Evolutionary conservation across 2,888 invertebrate genomes (phyloP).

Genomic region (Agriopis marginaria): DNA sequence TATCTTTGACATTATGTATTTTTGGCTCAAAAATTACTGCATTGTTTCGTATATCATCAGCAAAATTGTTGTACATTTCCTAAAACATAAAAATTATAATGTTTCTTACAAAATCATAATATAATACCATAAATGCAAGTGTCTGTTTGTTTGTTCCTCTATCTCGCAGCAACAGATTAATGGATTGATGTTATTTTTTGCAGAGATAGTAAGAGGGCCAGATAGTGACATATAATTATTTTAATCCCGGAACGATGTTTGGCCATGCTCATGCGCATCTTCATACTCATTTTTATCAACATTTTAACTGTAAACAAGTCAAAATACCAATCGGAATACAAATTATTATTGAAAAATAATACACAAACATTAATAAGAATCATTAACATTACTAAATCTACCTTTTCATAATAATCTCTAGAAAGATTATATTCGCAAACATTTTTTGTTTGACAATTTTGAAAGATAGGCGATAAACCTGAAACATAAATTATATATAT

Average conservation of each 20-base stretch:
- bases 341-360: no score
- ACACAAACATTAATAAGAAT: background rate
- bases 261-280: no score
- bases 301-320: no score
- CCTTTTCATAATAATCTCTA: conserved; percentile 69
- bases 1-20: conserved; percentile 61
- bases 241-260: no score
- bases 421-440: conserved; percentile 51
- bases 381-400: conserved; percentile 46
- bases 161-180: no score
- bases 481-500: conserved; percentile 43
- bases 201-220: no score
- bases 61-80: conserved; percentile 77
- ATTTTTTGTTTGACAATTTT: conserved; percentile 62
- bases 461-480: conserved; percentile 85
- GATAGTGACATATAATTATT: no score
- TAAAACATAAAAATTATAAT: conserved; percentile 50
- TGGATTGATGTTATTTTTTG: no score
- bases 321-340: no score
- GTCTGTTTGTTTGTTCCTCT: no score
- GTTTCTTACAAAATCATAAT: background rate
- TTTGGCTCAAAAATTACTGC: conserved; percentile 72
- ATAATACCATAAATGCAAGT: no score
- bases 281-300: no score
- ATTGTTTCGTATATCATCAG: conserved; percentile 76